Percentiles rank a stretch among this genome's conserved stretches.
These are phyloP conservation scores for Coenonympha arcania DNA, from an alignment of 2,888 invertebrate species.

Conservation along the genomic window DNA sequence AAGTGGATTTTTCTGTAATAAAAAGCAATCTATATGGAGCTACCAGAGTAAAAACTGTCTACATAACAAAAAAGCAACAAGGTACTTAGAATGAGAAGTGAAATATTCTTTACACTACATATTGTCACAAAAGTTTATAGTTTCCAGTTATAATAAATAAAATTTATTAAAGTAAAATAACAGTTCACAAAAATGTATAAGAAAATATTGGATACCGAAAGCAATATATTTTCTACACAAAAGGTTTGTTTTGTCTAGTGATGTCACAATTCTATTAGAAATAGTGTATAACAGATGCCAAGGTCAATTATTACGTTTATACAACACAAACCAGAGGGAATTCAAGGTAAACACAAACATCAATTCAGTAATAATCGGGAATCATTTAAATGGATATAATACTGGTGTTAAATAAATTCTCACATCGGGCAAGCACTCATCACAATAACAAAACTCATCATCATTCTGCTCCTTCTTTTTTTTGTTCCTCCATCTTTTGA, in stretches of 20 bases:
- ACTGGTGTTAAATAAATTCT: conserved; percentile 29
- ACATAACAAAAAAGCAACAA: too few relatives aligned
- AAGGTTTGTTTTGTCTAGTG: neutral
- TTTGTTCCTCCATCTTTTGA: conserved; percentile 79
- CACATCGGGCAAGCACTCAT: conserved; percentile 79
- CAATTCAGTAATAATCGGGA: too few relatives aligned
- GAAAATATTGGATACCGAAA: neutral
- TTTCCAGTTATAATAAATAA: too few relatives aligned
- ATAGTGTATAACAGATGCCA: neutral
- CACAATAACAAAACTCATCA: conserved; percentile 84
- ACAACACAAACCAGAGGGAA: neutral
- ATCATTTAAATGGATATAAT: too few relatives aligned
- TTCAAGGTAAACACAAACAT: neutral
- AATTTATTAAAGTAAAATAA: too few relatives aligned
- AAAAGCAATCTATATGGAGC: too few relatives aligned
- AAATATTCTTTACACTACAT: too few relatives aligned
- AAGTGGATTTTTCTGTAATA: too few relatives aligned
- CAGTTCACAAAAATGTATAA: neutral
- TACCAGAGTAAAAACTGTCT: too few relatives aligned
- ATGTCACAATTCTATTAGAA: conserved; percentile 13
- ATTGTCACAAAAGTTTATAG: too few relatives aligned
- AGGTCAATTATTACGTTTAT: conserved; percentile 10
- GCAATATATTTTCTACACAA: neutral
- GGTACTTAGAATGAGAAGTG: too few relatives aligned
- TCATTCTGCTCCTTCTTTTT: conserved; percentile 68